phyloP scores from a whole-genome alignment of 2,113 vertebrate genomes.

The Apaloderma vittatum region DNA sequence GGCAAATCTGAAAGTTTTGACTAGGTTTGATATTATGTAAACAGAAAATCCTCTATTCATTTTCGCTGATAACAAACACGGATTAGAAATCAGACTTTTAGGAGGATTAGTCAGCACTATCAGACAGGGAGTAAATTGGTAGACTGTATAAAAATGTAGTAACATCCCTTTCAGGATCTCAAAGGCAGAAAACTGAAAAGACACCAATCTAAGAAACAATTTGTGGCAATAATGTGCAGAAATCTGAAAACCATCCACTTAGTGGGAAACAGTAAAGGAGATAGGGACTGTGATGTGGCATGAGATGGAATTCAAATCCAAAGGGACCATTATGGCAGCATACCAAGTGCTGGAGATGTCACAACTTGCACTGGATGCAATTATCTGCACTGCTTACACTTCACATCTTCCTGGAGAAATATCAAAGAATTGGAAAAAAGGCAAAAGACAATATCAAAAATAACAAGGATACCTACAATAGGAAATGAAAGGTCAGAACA shows the following conservation, averaged over 20 bases:
- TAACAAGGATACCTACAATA: not conserved
- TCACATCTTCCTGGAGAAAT: not conserved
- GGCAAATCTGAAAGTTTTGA: conserved; percentile 45
- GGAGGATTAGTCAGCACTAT: conserved; percentile 58
- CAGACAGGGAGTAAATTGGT: not conserved
- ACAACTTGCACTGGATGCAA: not conserved
- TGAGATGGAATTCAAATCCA: not conserved
- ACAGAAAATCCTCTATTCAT: conserved; percentile 53
- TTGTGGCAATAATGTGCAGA: not conserved
- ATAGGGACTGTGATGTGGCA: not conserved
- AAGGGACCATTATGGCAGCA: not conserved
- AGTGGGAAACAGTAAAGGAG: not conserved
- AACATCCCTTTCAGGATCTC: not conserved
- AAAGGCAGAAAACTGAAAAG: conserved; percentile 14
- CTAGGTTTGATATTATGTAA: conserved; percentile 39
- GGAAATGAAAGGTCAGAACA: not conserved
- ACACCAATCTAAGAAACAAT: not conserved
- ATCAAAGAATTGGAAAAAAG: conserved; percentile 18
- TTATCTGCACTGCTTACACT: not conserved
- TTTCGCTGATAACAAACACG: conserved; percentile 42
- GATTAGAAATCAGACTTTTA: conserved; percentile 59
- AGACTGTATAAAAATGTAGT: conserved; percentile 5
- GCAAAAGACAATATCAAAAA: not conserved
- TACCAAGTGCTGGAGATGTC: not conserved
- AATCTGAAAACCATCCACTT: not conserved